phyloP scores from a whole-genome alignment of 2,113 vertebrate species.

The Anoura caudifer region DNA sequence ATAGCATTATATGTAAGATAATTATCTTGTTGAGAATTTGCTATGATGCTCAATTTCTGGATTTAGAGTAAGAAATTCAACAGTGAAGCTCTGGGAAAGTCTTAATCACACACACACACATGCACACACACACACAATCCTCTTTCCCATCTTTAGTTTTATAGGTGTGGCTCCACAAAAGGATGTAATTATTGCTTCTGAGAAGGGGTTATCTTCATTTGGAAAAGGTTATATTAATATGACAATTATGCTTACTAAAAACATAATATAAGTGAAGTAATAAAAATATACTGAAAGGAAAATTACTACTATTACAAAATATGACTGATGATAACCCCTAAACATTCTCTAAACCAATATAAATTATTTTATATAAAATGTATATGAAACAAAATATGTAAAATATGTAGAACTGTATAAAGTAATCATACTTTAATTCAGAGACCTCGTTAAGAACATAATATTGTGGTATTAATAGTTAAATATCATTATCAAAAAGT shows the following conservation, averaged over 20 bases:
- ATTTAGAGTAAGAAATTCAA: slow-evolving; percentile 38
- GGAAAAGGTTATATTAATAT: neutral
- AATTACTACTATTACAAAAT: slow-evolving; percentile 2
- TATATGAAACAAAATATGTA: neutral
- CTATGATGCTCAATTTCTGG: neutral
- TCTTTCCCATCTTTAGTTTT: neutral
- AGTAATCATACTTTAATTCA: neutral
- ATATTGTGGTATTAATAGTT: neutral
- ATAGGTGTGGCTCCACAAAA: neutral
- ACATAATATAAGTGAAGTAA: neutral
- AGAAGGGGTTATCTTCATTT: neutral
- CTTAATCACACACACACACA: neutral
- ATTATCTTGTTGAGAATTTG: slow-evolving; percentile 25
- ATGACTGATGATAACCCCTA: neutral
- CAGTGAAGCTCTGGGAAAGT: neutral
- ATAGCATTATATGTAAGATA: neutral
- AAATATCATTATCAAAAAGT: neutral
- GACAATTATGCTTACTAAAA: slow-evolving; percentile 24
- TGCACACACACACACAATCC: neutral
- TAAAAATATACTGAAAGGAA: slow-evolving; percentile 16
- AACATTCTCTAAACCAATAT: neutral
- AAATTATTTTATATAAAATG: neutral
- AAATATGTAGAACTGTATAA: neutral
- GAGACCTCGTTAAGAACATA: neutral
- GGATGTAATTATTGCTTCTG: neutral